Conservation (phyloP, 2,113 vertebrate genomes). For the Periophthalmus modestus region DNA sequence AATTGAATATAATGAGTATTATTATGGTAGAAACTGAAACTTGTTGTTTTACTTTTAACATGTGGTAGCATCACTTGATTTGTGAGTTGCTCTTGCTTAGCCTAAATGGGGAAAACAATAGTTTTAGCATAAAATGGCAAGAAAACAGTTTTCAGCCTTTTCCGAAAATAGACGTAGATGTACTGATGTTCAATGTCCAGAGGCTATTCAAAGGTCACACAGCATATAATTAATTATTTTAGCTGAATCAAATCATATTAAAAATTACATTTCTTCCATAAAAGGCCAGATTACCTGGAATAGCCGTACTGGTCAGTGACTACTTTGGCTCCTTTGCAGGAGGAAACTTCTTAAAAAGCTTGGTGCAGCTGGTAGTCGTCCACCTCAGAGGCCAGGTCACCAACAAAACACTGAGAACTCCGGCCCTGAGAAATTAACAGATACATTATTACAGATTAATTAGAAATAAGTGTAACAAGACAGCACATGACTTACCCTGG, state of each 20-base stretch:
- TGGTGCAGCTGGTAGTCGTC: conserved; percentile 90
- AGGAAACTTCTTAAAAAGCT: conserved; percentile 89
- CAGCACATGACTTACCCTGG: conserved; percentile 70
- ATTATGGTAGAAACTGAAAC: conserved; percentile 84
- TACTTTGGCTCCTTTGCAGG: conserved; percentile 91
- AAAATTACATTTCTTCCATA: not conserved
- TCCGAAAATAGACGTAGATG: conserved; percentile 59
- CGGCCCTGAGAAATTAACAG: conserved; percentile 67
- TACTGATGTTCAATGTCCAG: conserved; percentile 56
- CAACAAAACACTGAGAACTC: conserved; percentile 92
- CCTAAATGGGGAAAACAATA: conserved; percentile 87
- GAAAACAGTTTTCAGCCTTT: conserved; percentile 69
- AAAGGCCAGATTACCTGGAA: conserved; percentile 79
- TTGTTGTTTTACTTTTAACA: conserved; percentile 86
- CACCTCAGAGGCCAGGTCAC: conserved; percentile 88
- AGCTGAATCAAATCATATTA: conserved; percentile 1
- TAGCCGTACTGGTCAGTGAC: conserved; percentile 88
- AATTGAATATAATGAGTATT: conserved; percentile 76
- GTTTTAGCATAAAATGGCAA: conserved; percentile 78
- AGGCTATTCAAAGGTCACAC: conserved; percentile 46
- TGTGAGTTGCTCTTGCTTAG: conserved; percentile 86
- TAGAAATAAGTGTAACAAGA: not conserved
- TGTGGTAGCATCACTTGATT: conserved; percentile 86
- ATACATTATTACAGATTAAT: not conserved
- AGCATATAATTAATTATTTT: conserved; percentile 31